phyloP scores from a whole-genome alignment of 2,888 invertebrate species.

The Bellardia pandia region DNA sequence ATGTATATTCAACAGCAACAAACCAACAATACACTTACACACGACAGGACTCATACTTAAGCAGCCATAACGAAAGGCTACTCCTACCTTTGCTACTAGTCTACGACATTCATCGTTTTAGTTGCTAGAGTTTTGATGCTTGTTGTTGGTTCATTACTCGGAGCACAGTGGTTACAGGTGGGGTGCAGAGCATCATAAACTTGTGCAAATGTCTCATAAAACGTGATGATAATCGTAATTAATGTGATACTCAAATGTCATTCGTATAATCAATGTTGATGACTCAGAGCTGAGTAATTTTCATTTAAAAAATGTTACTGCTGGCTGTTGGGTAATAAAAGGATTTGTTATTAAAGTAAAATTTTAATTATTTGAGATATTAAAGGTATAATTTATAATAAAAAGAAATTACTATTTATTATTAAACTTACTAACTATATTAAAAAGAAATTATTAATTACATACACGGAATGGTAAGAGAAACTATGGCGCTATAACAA shows the following conservation, averaged over 20 bases:
- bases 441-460: not conserved
- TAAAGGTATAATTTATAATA: slow-evolving; percentile 29
- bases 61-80: slow-evolving; percentile 45
- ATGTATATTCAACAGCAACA: slow-evolving; percentile 5
- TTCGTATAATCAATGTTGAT: slow-evolving; percentile 72
- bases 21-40: not conserved
- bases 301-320: slow-evolving; percentile 24
- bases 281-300: slow-evolving; percentile 57
- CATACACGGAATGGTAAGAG: too few species aligned
- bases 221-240: slow-evolving; percentile 85
- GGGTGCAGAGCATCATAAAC: slow-evolving; percentile 80
- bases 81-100: slow-evolving; percentile 43
- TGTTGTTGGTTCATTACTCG: slow-evolving; percentile 36
- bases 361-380: slow-evolving; percentile 51
- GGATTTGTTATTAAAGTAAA: slow-evolving; percentile 51
- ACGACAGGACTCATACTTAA: slow-evolving; percentile 28
- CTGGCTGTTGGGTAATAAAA: slow-evolving; percentile 35
- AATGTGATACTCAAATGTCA: slow-evolving; percentile 78
- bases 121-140: not conserved
- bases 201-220: slow-evolving; percentile 84
- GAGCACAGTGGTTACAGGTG: slow-evolving; percentile 32
- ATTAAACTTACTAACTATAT: not conserved
- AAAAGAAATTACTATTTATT: not conserved
- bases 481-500: too few species aligned
- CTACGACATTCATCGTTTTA: slow-evolving; percentile 37